These are phyloP conservation scores for Fringilla coelebs DNA, from an alignment of 2,797 vertebrate genomes.

Conservation along the genomic window DNA sequence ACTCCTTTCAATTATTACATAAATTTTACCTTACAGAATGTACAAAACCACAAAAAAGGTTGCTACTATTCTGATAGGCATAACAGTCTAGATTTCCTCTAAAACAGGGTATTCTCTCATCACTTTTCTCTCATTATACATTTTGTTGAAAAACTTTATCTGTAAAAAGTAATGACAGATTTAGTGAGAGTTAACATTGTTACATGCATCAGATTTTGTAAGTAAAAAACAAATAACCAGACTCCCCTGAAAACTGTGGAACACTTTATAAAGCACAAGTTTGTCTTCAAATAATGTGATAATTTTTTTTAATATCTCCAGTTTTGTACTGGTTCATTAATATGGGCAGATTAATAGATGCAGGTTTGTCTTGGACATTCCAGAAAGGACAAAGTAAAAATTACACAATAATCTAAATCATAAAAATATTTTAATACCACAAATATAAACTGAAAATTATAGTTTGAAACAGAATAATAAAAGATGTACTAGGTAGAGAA, in stretches of 20 bases:
- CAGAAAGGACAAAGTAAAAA: background rate
- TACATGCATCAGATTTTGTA: conserved; percentile 16
- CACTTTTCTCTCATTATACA: background rate
- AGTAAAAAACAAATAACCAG: conserved; percentile 11
- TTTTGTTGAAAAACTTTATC: background rate
- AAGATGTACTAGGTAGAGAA: background rate
- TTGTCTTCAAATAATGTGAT: conserved; percentile 24
- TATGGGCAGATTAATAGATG: background rate
- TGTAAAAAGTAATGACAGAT: background rate
- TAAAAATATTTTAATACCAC: background rate
- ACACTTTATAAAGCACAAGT: background rate
- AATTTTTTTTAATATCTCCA: conserved; percentile 29
- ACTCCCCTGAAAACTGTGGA: background rate
- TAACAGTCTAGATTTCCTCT: background rate
- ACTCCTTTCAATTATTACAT: conserved; percentile 1
- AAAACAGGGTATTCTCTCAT: background rate
- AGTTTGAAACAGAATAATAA: background rate
- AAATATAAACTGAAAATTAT: conserved; percentile 11
- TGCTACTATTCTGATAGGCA: background rate
- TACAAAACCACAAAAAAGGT: background rate
- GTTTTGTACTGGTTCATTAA: background rate
- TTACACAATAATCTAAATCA: background rate
- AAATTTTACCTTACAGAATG: background rate
- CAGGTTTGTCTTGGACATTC: conserved; percentile 11
- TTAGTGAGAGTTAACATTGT: conserved; percentile 37